Base-by-base conservation (phyloP, 2,113 vertebrate species). In the Thalassoma bifasciatum region DNA sequence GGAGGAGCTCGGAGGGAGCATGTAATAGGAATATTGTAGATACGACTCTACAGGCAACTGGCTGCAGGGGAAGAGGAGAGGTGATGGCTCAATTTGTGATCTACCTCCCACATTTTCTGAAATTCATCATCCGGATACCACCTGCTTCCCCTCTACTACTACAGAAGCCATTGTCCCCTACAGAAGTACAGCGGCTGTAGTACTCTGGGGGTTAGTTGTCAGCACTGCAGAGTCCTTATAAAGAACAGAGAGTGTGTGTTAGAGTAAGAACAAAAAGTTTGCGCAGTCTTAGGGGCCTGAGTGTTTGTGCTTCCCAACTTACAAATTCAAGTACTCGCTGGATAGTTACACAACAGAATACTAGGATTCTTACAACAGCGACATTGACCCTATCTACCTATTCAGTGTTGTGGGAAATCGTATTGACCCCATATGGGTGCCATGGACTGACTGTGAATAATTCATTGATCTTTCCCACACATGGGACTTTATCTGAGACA, bases 11-110 rank as follows among this genome's bases (percentile, higher is more conserved):
- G 37, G 40, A 63, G 70, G 40, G 58, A 70, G 70, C 71, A 26
- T 72, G 68, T 75, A 77, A 81, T 83, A 57, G 75, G 58, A 83
- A 83, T 75, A 63, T 56, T 57, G 66, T 34, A 83, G 81, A 87
- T 79, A 72, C 64, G 66, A 53, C 53, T 73, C 54, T 62, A 60
- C 50, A 56, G 63, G 59, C 69, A 36, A 34, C 64, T 24, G 72
- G 62, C 78, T 69, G 81, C 76, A 73, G 78, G 13, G 2, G 36
- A 26, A 36, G 52, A 62, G 58, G 26, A 76, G 72, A 81, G 77
- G 65, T 77, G 72, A 85, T 54, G 79, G 78, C 61, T 90, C 76
- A 61, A 72, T 88, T 83, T 79, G 66, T 79, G 71, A 80, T 75
- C 72, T 58, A 54, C 60, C 69, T 49, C 66, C 64, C 54, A 64